A percentile compares a stretch with the other conserved stretches of the same genome.
These are phyloP conservation scores for Ypsolopha scabrella DNA, from an alignment of 2,888 invertebrate genomes.

Conservation along the genomic window DNA sequence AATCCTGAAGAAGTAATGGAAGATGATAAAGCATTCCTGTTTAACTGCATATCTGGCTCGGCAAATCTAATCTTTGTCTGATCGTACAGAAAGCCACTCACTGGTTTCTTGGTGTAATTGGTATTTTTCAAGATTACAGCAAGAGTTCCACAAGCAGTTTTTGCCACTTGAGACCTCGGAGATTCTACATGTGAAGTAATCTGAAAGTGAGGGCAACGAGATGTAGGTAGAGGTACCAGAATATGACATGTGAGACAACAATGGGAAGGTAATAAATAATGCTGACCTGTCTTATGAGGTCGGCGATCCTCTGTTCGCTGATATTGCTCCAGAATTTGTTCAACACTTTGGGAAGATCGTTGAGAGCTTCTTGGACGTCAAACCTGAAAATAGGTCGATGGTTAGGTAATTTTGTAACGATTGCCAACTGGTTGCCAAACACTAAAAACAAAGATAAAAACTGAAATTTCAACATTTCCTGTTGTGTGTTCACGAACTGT, in stretches of 20 bases:
- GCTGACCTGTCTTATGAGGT: constrained; percentile 46
- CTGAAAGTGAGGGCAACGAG: constrained; percentile 17
- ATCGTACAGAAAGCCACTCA: constrained; percentile 14
- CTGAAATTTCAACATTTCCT: too few relatives aligned
- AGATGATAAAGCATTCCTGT: not conserved
- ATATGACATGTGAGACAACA: too few relatives aligned
- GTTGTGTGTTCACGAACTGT: too few relatives aligned
- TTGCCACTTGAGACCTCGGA: constrained; percentile 48
- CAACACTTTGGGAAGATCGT: constrained; percentile 37
- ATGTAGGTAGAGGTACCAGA: not conserved
- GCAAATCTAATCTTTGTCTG: not conserved
- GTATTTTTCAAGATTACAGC: constrained; percentile 47
- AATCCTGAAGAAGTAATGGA: constrained; percentile 63
- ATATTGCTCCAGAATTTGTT: constrained; percentile 46
- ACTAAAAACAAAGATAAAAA: too few relatives aligned
- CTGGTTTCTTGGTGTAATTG: constrained; percentile 59
- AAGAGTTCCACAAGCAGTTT: constrained; percentile 40
- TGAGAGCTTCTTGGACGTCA: constrained; percentile 39
- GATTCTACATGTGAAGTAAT: constrained; percentile 44
- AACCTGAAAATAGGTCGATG: constrained; percentile 25
- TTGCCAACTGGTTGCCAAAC: too few relatives aligned
- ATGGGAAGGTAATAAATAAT: not conserved
- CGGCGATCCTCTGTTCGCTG: constrained; percentile 44
- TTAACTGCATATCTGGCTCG: not conserved
- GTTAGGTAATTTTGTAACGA: too few relatives aligned